Conservation (phyloP, 2,113 vertebrate genomes). For the Percopsis transmontana region DNA sequence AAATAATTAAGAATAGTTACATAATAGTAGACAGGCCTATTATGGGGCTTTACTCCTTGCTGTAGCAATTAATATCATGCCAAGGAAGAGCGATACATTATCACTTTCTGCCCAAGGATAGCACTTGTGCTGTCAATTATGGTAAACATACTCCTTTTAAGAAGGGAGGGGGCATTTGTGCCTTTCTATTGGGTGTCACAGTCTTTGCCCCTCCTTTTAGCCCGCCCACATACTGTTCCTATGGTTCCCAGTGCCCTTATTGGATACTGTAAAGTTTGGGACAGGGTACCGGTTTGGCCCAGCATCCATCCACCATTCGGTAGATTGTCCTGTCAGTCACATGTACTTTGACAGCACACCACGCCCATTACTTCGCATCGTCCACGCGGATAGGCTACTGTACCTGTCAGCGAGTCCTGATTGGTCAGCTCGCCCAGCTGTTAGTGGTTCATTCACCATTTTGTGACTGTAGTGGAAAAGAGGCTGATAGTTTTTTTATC, state of each 20-base stretch:
- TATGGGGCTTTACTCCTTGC: constrained; percentile 12
- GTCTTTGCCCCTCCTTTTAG: constrained; percentile 30
- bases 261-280: constrained; percentile 89
- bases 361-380: constrained; percentile 47
- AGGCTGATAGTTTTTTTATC: constrained; percentile 80
- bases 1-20: neutral
- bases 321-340: constrained; percentile 48
- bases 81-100: constrained; percentile 45
- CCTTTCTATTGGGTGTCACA: constrained; percentile 69
- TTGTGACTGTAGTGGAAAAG: constrained; percentile 95
- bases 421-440: constrained; percentile 87
- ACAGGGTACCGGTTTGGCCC: constrained; percentile 68
- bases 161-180: constrained; percentile 62
- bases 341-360: constrained; percentile 55
- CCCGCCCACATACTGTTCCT: constrained; percentile 81
- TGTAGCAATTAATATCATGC: constrained; percentile 19
- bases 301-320: constrained; percentile 72
- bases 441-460: constrained; percentile 98
- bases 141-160: constrained; percentile 81
- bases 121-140: constrained; percentile 68
- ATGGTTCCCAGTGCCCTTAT: constrained; percentile 74
- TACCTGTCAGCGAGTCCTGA: constrained; percentile 79
- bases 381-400: constrained; percentile 74
- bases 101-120: constrained; percentile 53
- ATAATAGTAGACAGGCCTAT: neutral